A percentile compares a stretch with the other conserved stretches of the same genome.
Conservation (phyloP, 1,140 invertebrate genomes). For the Choristoneura fumiferana region DNA sequence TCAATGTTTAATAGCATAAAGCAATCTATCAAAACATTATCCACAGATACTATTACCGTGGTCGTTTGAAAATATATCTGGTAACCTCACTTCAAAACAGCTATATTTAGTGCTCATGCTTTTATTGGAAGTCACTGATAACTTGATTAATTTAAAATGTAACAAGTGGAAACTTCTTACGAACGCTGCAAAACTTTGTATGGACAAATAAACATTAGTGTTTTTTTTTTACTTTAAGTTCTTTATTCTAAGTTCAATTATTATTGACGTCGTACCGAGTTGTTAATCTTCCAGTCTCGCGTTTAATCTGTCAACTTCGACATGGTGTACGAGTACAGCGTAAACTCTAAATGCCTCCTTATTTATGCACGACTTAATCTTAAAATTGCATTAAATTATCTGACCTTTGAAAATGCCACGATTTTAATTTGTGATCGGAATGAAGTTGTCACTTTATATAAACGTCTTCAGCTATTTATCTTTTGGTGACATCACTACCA, state of each 20-base stretch:
- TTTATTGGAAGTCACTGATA: too few relatives aligned
- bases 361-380: background rate
- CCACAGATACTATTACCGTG: background rate
- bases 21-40: background rate
- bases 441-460: constrained; percentile 58
- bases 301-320: constrained; percentile 2
- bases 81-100: too few relatives aligned
- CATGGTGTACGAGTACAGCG: background rate
- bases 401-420: background rate
- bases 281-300: background rate
- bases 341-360: background rate
- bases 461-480: constrained; percentile 55
- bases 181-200: too few relatives aligned
- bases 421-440: constrained; percentile 22
- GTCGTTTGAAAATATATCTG: background rate
- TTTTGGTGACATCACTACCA: constrained; percentile 57
- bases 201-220: too few relatives aligned
- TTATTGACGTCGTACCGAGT: background rate
- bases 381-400: constrained; percentile 3
- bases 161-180: too few relatives aligned
- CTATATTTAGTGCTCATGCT: too few relatives aligned
- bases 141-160: too few relatives aligned
- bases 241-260: background rate
- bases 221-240: too few relatives aligned
- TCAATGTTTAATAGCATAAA: background rate